These are phyloP conservation scores for Sylvia borin DNA, from an alignment of 2,797 vertebrate genomes.

Conservation along the genomic window DNA sequence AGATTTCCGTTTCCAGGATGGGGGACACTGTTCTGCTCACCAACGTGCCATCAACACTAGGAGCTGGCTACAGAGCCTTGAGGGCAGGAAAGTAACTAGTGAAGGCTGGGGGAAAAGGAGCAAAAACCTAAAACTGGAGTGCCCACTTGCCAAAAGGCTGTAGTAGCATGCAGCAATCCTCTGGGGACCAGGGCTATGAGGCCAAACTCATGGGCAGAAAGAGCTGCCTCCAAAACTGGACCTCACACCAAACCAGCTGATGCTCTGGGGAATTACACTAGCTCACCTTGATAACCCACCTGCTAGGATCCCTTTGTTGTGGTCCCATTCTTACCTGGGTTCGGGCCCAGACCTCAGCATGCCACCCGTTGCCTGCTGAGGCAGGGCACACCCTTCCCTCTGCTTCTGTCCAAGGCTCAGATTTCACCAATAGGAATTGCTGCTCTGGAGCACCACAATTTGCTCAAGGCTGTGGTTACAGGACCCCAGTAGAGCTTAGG, in stretches of 20 bases:
- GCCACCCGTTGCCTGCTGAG: neutral
- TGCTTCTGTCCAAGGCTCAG: neutral
- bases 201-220: neutral
- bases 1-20: neutral
- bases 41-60: accelerated
- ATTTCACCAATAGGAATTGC: neutral
- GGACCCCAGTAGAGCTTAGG: neutral
- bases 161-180: neutral
- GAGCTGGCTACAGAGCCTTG: neutral
- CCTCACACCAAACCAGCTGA: neutral
- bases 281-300: neutral
- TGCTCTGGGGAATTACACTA: neutral
- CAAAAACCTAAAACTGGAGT: neutral
- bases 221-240: neutral
- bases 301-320: neutral
- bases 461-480: neutral
- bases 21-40: accelerated
- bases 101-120: neutral
- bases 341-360: neutral
- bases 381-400: neutral
- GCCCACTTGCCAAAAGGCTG: neutral
- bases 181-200: neutral
- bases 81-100: neutral
- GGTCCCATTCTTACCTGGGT: neutral
- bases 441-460: neutral